phyloP scores from a whole-genome alignment of 1,140 invertebrate species.

The Halictus rubicundus region DNA sequence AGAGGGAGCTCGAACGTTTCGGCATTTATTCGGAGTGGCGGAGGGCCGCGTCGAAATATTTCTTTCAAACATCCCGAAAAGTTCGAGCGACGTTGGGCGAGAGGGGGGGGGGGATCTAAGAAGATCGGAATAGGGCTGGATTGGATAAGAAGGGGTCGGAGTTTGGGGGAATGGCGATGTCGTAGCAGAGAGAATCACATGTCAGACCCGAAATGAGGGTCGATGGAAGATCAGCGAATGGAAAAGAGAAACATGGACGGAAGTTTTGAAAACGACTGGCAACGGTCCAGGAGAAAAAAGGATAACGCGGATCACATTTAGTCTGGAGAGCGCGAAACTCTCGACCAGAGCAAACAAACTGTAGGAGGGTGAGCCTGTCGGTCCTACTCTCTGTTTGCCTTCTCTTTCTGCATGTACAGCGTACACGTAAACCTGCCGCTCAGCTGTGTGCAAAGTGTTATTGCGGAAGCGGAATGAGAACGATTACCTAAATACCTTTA shows the following conservation, averaged over 20 bases:
- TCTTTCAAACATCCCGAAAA: background rate
- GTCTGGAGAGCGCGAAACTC: conserved; percentile 9
- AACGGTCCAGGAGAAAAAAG: background rate
- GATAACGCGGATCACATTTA: conserved; percentile 12
- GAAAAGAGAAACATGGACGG: background rate
- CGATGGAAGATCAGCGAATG: background rate
- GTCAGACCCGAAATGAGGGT: conserved; percentile 20
- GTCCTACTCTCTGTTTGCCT: background rate
- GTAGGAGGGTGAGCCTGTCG: background rate
- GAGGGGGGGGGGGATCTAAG: background rate
- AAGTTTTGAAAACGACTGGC: conserved; percentile 27
- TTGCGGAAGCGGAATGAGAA: background rate
- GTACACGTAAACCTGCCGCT: background rate
- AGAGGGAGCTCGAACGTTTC: background rate
- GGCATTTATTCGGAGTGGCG: conserved; percentile 11
- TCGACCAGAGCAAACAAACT: conserved; percentile 13
- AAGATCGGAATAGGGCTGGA: background rate
- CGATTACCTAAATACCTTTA: background rate
- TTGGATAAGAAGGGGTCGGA: background rate
- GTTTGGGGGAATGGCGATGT: background rate
- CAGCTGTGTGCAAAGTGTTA: background rate
- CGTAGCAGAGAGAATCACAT: conserved; percentile 3
- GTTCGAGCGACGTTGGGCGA: background rate
- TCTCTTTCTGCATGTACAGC: background rate
- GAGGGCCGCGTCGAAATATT: background rate